Base-by-base conservation (phyloP, 2,888 invertebrate species). In the Ommatoiulus sabulosus region DNA sequence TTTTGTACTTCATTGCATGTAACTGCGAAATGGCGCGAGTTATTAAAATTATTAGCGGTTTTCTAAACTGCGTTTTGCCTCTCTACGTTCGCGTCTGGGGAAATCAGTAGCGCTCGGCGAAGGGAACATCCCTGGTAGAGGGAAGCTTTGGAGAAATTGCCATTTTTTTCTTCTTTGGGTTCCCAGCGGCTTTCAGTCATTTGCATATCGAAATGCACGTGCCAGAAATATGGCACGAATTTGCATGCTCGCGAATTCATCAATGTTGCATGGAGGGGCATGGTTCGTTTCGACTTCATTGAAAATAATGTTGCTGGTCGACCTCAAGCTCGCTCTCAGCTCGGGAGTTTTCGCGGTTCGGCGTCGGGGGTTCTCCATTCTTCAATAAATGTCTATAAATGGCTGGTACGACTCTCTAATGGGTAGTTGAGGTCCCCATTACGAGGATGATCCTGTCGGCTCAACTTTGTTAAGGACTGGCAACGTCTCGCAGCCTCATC, bases 341-440 rank as follows among this genome's bases (percentile, higher is more conserved):
- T 20, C 12, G 46, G 1, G 12, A 46, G 46, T 46, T 46, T 80
- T 35, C 10, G 24, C 1, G 6, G 12, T 15, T 24, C 35, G 72
- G 12, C 3, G 20, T n/a, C 24, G 3, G 80, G n/a, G 63, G 52
- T 20, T 63, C 63, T 63, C 6, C 80, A 80, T 80, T 35, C 80
- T 80, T 80, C 80, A 80, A 80, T 80, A 80, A 80, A 20, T 20
- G 80, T 80, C 80, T 80, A 7, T 80, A 72, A 72, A 72, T 72
- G 72, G 72, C 72, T 72, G 20, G 6, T 72, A n/a, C 72, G 72
- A 72, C 72, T 72, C 72, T 24, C 72, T 72, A 80, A 80, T 80
- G 80, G 80, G 80, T 80, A 80, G 80, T 80, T 80, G 80, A 80
- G 80, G 80, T 80, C 80, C 80, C 80, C 80, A 80, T 80, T 80